A percentile compares a stretch with the other conserved stretches of the same genome.
Conservation (phyloP, 2,113 vertebrate genomes). For the Ardeotis arabs region DNA sequence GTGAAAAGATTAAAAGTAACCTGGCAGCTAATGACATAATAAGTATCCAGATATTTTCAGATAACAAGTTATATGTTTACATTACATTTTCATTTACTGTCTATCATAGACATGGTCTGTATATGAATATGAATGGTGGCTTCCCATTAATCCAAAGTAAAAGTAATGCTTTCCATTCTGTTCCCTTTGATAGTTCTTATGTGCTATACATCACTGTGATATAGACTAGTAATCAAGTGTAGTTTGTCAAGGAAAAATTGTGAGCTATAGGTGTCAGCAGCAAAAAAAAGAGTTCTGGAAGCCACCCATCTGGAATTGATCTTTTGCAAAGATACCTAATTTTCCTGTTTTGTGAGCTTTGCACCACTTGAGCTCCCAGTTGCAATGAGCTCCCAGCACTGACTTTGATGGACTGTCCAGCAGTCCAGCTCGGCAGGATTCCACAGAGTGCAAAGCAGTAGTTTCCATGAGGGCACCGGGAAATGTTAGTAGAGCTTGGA, state of each 20-base stretch:
- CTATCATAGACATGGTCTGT: not conserved
- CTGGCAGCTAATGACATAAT: not conserved
- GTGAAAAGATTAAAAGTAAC: slow-evolving; percentile 13
- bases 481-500: not conserved
- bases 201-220: not conserved
- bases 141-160: not conserved
- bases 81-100: not conserved
- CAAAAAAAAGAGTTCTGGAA: not conserved
- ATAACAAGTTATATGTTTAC: not conserved
- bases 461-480: not conserved
- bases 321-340: not conserved
- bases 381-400: not conserved
- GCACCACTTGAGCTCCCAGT: not conserved
- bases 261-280: not conserved
- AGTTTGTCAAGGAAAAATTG: not conserved
- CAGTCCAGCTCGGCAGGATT: not conserved
- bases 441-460: not conserved
- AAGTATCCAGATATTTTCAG: not conserved
- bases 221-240: not conserved
- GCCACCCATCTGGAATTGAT: not conserved
- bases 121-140: not conserved
- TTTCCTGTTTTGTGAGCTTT: not conserved
- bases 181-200: not conserved
- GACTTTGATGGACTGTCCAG: not conserved
- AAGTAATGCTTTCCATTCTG: not conserved